These are phyloP conservation scores for Nephrotoma appendiculata DNA, from an alignment of 2,888 invertebrate genomes.

Conservation along the genomic window DNA sequence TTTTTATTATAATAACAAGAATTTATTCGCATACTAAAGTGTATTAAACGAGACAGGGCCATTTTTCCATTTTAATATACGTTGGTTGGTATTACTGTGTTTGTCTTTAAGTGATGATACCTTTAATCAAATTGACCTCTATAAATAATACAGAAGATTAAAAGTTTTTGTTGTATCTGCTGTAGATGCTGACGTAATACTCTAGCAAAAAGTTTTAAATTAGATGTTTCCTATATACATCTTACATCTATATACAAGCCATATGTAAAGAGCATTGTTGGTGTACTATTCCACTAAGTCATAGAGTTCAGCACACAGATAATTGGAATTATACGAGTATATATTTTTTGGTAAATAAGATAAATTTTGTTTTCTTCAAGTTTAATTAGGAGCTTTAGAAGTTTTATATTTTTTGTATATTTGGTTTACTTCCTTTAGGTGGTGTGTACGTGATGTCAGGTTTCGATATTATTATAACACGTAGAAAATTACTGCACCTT, in stretches of 20 bases:
- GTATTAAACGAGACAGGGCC: background rate
- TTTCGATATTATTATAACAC: background rate
- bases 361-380: background rate
- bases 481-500: background rate
- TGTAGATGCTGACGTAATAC: background rate
- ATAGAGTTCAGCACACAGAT: background rate
- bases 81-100: background rate
- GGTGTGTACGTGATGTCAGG: background rate
- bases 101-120: background rate
- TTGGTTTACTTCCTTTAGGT: background rate
- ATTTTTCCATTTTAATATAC: background rate
- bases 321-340: background rate
- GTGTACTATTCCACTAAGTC: background rate
- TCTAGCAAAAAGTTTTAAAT: background rate
- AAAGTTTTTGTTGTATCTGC: background rate
- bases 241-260: background rate
- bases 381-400: background rate
- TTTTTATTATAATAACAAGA: background rate
- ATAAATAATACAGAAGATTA: background rate
- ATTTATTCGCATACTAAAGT: background rate
- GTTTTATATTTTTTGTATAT: background rate
- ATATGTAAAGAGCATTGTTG: background rate
- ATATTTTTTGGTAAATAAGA: background rate
- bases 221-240: background rate
- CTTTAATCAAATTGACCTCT: background rate